Percentiles rank a stretch among this genome's conserved stretches.
These are phyloP conservation scores for Pycnonotus jocosus DNA, from an alignment of 2,113 vertebrate genomes.

Conservation along the genomic window DNA sequence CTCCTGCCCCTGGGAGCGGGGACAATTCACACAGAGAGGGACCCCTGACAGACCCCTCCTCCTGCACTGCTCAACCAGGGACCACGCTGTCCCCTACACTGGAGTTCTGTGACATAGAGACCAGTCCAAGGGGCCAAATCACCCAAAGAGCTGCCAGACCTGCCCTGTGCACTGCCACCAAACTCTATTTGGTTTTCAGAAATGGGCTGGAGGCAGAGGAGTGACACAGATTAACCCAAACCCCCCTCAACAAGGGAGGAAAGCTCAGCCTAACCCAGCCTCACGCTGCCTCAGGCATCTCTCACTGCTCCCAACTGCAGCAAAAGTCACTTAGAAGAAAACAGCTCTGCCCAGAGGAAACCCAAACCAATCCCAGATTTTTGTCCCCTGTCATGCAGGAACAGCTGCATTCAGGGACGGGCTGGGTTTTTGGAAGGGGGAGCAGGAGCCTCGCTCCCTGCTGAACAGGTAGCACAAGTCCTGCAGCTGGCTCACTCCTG, in stretches of 20 bases:
- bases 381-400: not conserved
- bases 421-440: not conserved
- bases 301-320: not conserved
- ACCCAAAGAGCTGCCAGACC: not conserved
- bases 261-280: not conserved
- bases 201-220: not conserved
- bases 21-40: not conserved
- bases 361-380: not conserved
- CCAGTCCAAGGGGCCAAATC: not conserved
- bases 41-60: not conserved
- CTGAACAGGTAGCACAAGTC: not conserved
- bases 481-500: not conserved
- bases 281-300: fast-evolving
- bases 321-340: not conserved
- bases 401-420: fast-evolving
- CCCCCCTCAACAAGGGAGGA: not conserved
- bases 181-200: not conserved
- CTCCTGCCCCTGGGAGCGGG: not conserved
- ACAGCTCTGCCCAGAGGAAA: not conserved
- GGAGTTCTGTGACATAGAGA: not conserved
- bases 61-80: not conserved
- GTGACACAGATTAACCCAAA: not conserved
- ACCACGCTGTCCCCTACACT: fast-evolving
- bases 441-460: not conserved
- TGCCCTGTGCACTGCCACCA: not conserved